Evolutionary conservation across 2,888 invertebrate species (phyloP).

Genomic region (Drosophila gaucha): DNA sequence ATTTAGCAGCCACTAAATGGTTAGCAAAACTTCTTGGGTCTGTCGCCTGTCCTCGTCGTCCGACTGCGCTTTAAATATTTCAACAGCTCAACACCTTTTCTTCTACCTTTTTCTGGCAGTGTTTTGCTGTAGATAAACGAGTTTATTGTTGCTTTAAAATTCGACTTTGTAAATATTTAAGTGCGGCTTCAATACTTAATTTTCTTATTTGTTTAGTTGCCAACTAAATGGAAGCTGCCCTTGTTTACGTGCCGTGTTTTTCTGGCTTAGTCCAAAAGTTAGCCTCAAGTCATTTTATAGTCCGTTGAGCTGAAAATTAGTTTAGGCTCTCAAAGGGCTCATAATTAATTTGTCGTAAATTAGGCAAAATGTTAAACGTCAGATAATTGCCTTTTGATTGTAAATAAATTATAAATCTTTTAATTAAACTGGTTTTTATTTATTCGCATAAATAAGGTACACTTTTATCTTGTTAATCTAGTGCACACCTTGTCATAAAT

Average conservation of each 20-base stretch:
- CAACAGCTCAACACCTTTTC: conserved; percentile 65
- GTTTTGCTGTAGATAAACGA: conserved; percentile 21
- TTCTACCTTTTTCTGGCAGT: neutral
- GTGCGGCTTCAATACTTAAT: conserved; percentile 48
- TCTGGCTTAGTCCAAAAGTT: conserved; percentile 8
- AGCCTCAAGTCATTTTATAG: conserved; percentile 33
- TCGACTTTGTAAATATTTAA: conserved; percentile 70
- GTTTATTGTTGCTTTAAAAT: conserved; percentile 40
- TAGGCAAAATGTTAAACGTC: neutral
- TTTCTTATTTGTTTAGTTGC: conserved; percentile 26
- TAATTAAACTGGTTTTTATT: neutral
- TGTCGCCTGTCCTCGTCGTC: conserved; percentile 18
- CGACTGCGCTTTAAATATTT: conserved; percentile 66
- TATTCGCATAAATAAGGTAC: too few species aligned
- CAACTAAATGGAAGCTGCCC: conserved; percentile 3
- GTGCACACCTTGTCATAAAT: conserved; percentile 15
- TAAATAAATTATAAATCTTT: neutral
- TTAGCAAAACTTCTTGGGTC: conserved; percentile 36
- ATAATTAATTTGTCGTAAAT: conserved; percentile 4
- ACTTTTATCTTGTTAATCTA: conserved; percentile 10
- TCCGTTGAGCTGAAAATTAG: conserved; percentile 3
- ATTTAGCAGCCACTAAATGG: conserved; percentile 52
- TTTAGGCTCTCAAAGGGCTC: conserved; percentile 11
- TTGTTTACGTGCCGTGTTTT: conserved; percentile 17
- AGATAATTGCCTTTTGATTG: conserved; percentile 1